Base-by-base conservation (phyloP, 2,888 invertebrate genomes). In the Oconnorella tubifera region DNA sequence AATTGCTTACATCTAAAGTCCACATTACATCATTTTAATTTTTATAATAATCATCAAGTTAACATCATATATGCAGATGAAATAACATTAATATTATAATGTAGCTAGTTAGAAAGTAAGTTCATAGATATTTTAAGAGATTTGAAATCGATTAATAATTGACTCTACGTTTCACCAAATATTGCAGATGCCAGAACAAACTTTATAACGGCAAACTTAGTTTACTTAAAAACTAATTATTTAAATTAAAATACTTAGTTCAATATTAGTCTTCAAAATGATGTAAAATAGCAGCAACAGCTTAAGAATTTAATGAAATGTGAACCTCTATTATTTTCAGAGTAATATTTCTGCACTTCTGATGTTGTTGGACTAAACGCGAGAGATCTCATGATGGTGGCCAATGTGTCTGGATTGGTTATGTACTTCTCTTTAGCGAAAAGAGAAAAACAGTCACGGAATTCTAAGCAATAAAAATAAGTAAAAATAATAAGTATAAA, bases 401-500 rank as follows among this genome's bases (percentile, higher is more conserved):
- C 92, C 65, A 97, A 83, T 80, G 96, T 94, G 78, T 95, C 93
- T 70, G 94, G 83, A 0, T 90, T 90, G 25, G 89, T 89, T 61
- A 97, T 94, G 80, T 93, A 94, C 40, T 89, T 90, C 56, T 72
- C 70, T 56, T 70, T 73, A 0, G 95, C 94, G 80, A 94, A 95
- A 62, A 97, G 85, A 81, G 93, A 94, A 84, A 96, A 97, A 77
- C 96, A 97, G 85, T 97, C 96, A 77, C 94, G 88, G 82, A 94
- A 96, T 83, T 95, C 95, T 94, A 83, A 14, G 76, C 76, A 62
- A 63, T 19, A 62, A 48, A 62, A 65, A 29, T n/a, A 10, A 53
- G 60, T 32, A 31, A 10, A 63, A 59, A 14, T 23, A 57, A 29
- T 6, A 33, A 51, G n/a, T n/a, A n/a, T n/a, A n/a, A n/a, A n/a